Conservation (phyloP, 2,797 vertebrate species). For the Pelochelys cantorii region DNA sequence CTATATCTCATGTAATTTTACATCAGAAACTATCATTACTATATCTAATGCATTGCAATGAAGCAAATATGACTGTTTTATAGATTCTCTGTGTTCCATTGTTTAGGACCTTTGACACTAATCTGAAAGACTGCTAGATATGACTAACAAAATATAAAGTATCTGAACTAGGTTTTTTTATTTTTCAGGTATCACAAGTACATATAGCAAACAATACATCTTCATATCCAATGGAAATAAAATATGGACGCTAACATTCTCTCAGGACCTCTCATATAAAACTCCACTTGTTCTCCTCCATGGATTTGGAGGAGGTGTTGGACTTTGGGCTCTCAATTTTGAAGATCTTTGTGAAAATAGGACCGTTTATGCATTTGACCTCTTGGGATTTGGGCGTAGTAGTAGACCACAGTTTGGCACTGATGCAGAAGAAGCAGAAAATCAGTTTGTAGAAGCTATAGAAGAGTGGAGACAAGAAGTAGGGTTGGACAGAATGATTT, state of each 20-base stretch:
- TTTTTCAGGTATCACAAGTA: conserved; percentile 84
- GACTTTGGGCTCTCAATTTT: conserved; percentile 95
- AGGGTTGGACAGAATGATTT: conserved; percentile 90
- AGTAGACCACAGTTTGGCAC: conserved; percentile 89
- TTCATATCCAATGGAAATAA: conserved; percentile 85
- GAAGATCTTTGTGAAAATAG: conserved; percentile 87
- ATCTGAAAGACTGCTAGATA: neutral
- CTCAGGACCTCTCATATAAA: conserved; percentile 77
- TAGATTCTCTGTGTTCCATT: neutral
- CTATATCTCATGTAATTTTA: neutral
- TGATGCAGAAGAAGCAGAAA: conserved; percentile 88
- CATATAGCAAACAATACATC: conserved; percentile 86
- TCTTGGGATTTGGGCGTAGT: conserved; percentile 96
- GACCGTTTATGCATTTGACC: conserved; percentile 91
- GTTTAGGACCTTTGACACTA: neutral
- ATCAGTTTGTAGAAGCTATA: conserved; percentile 93
- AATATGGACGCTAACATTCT: conserved; percentile 92
- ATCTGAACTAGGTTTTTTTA: conserved; percentile 9
- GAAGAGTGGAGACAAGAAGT: conserved; percentile 92
- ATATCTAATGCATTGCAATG: neutral
- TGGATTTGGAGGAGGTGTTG: conserved; percentile 94
- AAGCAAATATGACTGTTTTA: neutral
- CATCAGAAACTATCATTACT: neutral
- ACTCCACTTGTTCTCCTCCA: conserved; percentile 93
- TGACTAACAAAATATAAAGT: neutral